Base-by-base conservation (phyloP, 1,140 invertebrate genomes). In the Drosophila punjabiensis region DNA sequence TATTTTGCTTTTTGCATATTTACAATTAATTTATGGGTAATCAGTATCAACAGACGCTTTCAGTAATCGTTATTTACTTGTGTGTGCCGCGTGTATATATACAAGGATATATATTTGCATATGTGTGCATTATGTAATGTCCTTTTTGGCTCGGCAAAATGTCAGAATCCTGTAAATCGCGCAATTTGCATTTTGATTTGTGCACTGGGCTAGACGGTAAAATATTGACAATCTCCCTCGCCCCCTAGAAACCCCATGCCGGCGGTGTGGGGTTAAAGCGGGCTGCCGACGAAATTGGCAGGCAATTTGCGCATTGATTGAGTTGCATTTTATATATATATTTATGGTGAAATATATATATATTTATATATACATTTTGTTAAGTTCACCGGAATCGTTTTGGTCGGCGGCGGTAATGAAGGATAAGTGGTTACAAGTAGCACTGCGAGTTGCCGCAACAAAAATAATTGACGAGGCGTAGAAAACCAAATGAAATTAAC, bases 21-120 rank as follows among this genome's bases (percentile, higher is more conserved):
- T 85, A 89, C 85, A 88, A 89, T 88, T 88, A 84, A 89, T 90
- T 88, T 89, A 88, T 88, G 85, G 85, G 85, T 85, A 88, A 88
- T 88, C 81, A 88, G 85, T 85, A 74, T 89, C 85, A 88, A 85
- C 85, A 89, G 85, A 85, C 78, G 81, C 81, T 79, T 89, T 89
- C 85, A 90, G 85, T 85, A 89, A 88, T 85, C 85, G 89, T 88
- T 88, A 88, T 88, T 85, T 89, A 85, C 75, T 71, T 70, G 65
- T 81, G 48, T 47, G 73, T 55, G 32, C 45, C 48, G 50, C 61
- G 37, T 24, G 56, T 28, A 11, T 55, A 55, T 24, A 35, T 41
- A 60, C 56, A 68, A 32, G 41, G 5, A 39, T 53, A 47, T 48
- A 13, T 41, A 30, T 68, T 18, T 5, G 30, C 5, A 30, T 33